A percentile compares a stretch with the other conserved stretches of the same genome.
Conservation (phyloP, 2,797 vertebrate genomes). For the Ambastaia sidthimunki region DNA sequence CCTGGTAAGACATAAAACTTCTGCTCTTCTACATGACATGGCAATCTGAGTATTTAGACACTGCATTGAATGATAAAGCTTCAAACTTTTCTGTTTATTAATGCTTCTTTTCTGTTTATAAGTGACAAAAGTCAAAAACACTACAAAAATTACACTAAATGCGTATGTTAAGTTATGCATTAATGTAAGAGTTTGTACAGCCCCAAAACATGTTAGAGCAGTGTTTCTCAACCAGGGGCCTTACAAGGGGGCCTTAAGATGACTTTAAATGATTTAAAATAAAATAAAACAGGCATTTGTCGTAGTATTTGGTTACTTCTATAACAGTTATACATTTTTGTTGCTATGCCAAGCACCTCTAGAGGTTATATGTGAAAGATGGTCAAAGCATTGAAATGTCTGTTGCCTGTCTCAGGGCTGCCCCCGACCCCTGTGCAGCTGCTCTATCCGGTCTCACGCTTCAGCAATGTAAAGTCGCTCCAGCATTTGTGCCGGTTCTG, state of each 20-base stretch:
- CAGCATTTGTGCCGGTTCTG: conserved; percentile 97
- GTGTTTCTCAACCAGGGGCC: too few species aligned
- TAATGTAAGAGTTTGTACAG: neutral
- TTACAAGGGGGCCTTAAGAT: too few species aligned
- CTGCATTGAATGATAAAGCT: neutral
- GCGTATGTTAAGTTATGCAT: neutral
- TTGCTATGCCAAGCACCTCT: neutral
- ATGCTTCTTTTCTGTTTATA: too few species aligned
- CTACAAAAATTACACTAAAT: too few species aligned
- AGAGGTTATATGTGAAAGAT: neutral
- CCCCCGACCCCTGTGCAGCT: conserved; percentile 97
- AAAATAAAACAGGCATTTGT: too few species aligned
- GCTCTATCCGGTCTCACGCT: conserved; percentile 94
- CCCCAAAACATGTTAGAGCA: neutral
- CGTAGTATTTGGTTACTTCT: too few species aligned
- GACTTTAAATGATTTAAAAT: too few species aligned
- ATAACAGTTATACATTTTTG: too few species aligned
- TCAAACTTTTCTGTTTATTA: neutral
- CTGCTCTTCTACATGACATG: neutral
- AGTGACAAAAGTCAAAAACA: neutral
- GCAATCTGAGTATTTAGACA: neutral
- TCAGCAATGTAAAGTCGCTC: conserved; percentile 96
- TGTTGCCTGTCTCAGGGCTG: conserved; percentile 78
- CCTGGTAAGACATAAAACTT: conserved; percentile 79
- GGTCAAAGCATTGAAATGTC: neutral